A percentile compares a stretch with the other conserved stretches of the same genome.
Conservation (phyloP, 2,797 vertebrate species). For the Enteromius paludinosus region DNA sequence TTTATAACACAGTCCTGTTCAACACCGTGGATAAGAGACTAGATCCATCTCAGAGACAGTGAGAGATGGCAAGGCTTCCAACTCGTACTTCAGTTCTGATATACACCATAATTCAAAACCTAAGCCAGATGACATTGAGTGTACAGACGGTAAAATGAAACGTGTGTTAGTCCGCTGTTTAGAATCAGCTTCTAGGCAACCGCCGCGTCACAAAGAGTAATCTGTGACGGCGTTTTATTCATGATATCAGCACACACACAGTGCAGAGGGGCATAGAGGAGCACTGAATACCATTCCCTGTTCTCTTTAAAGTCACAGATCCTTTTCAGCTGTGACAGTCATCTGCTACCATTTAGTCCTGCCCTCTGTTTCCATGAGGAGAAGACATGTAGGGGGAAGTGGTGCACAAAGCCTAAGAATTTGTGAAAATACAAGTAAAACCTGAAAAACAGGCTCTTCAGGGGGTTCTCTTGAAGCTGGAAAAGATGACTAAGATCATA, state of each 20-base stretch:
- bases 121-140: slow-evolving; percentile 36
- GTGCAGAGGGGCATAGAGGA: slow-evolving; percentile 35
- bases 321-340: slow-evolving; percentile 13
- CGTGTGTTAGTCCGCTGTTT: slow-evolving; percentile 66
- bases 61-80: neutral
- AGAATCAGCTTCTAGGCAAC: slow-evolving; percentile 70
- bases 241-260: slow-evolving; percentile 45
- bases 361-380: neutral
- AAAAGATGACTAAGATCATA: slow-evolving; percentile 1
- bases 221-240: slow-evolving; percentile 55
- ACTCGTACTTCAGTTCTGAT: neutral
- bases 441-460: slow-evolving; percentile 44
- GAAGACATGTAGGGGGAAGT: neutral
- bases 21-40: neutral
- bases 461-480: slow-evolving; percentile 1
- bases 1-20: neutral
- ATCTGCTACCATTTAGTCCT: neutral
- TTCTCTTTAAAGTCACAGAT: slow-evolving; percentile 12
- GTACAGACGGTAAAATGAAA: slow-evolving; percentile 28
- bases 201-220: slow-evolving; percentile 62
- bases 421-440: slow-evolving; percentile 12
- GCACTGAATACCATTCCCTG: neutral
- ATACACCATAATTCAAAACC: slow-evolving; percentile 16
- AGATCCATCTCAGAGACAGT: neutral
- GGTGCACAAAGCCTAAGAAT: neutral